Evolutionary conservation across 1,140 invertebrate genomes (phyloP).

Genomic region (Chironomus tepperi): DNA sequence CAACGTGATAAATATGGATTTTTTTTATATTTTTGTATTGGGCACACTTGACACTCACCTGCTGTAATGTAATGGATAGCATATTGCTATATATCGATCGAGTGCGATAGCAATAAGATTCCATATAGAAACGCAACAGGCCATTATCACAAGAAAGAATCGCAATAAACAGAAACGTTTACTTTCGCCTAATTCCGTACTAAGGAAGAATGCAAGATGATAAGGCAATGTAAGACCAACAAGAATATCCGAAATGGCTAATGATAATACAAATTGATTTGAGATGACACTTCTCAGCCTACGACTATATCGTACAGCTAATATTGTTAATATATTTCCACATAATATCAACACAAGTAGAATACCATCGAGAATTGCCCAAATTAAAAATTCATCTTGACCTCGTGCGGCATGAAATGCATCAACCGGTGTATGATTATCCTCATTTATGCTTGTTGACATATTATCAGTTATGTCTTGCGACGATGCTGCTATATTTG

Average conservation of each 20-base stretch:
- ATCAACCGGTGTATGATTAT: background rate
- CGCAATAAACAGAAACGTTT: conserved; percentile 54
- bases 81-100: conserved; percentile 73
- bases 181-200: conserved; percentile 45
- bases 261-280: conserved; percentile 63
- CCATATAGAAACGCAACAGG: conserved; percentile 65
- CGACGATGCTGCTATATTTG: background rate
- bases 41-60: conserved; percentile 34
- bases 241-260: conserved; percentile 63
- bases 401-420: background rate
- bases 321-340: conserved; percentile 62
- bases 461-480: background rate
- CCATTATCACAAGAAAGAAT: conserved; percentile 60
- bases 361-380: conserved; percentile 52
- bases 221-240: conserved; percentile 64
- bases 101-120: conserved; percentile 75
- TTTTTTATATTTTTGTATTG: no score
- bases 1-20: no score
- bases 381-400: conserved; percentile 32
- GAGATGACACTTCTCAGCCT: conserved; percentile 53
- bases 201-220: conserved; percentile 60
- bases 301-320: conserved; percentile 55
- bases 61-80: conserved; percentile 68
- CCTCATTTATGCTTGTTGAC: background rate
- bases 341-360: conserved; percentile 54